Evolutionary conservation across 2,888 invertebrate species (phyloP).

Genomic region (Pyrocoelia pectoralis): DNA sequence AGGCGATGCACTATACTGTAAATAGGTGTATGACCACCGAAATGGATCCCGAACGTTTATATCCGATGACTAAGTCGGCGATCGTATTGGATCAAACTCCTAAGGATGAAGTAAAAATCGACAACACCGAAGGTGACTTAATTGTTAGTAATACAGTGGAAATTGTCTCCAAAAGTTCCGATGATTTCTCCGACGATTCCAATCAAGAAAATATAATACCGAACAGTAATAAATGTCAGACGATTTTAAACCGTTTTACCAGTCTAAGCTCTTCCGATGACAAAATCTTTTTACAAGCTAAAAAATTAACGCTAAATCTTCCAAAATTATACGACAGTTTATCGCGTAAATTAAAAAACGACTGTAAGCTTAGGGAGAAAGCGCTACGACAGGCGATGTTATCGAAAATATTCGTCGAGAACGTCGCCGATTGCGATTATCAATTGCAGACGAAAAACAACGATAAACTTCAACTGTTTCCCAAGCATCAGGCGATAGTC

Average conservation of each 20-base stretch:
- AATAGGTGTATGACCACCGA: conserved; percentile 49
- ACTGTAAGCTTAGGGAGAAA: conserved; percentile 1
- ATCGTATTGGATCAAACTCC: conserved; percentile 40
- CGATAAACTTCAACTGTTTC: not conserved
- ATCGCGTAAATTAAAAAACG: not conserved
- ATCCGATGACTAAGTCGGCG: conserved; percentile 53
- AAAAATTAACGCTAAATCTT: conserved; percentile 5
- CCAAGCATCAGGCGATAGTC: not conserved
- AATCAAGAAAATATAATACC: conserved; percentile 14
- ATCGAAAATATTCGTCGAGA: not conserved
- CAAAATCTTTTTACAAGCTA: not conserved
- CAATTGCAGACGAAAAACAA: not conserved
- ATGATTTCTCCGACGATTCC: not conserved
- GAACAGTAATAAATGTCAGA: not conserved
- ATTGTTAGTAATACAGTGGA: not conserved
- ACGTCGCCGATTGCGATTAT: not conserved
- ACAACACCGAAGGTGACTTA: not conserved
- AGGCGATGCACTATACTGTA: conserved; percentile 51
- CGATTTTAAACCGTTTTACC: conserved; percentile 15
- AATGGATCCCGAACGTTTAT: conserved; percentile 52
- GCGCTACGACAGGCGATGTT: not conserved
- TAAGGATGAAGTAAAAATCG: conserved; percentile 1
- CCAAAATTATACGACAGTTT: conserved; percentile 2
- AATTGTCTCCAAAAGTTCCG: not conserved
- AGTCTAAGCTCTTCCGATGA: conserved; percentile 6